Evolutionary conservation across 1,140 invertebrate genomes (phyloP), one percentile per base, ranked within the genome.

Genomic region (Caerostris extrusa): DNA sequence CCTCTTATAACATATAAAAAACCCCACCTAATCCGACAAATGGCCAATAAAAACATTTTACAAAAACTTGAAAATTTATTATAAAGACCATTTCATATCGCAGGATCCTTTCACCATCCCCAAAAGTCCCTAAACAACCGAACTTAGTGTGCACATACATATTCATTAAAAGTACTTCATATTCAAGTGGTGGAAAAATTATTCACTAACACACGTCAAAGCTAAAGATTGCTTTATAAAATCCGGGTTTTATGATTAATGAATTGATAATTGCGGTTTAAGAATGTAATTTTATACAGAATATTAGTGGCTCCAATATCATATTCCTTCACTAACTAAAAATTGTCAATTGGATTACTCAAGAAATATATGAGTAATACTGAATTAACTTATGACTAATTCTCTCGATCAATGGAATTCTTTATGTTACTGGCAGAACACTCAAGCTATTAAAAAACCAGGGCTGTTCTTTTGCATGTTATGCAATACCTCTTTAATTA

Each of bases 221-320:
- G 53, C 34, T 50, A 77, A 50, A 77, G 71, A 77, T 34, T 34
- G 71, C 71, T 77, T 77, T 77, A 50, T 53, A 8, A 77, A 53
- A 50, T 77, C 71, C 71, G 71, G 61, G 71, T 71, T 71, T 34
- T 50, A 71, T 71, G 19, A 71, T 71, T 71, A 71, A 71, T 77
- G 71, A 34, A 77, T 77, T 77, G 19, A 77, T 77, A 77, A 77
- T 77, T 12, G 34, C 10, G 34, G 34, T 50, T 77, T 77, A 50
- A 77, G 34, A 50, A 34, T 34, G 34, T 34, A 77, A 77, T 77
- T 17, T 67, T n/a, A 67, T 14, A 67, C 14, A n/a, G 4, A 67
- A 67, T 17, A 67, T 12, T 17, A n/a, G 61, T 17, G 5, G 61
- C 4, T 17, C 17, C 34, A 34, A 34, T 67, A 67, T 67, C 17